phyloP scores from a whole-genome alignment of 2,113 vertebrate genomes.

The Spizaetus ornatus region DNA sequence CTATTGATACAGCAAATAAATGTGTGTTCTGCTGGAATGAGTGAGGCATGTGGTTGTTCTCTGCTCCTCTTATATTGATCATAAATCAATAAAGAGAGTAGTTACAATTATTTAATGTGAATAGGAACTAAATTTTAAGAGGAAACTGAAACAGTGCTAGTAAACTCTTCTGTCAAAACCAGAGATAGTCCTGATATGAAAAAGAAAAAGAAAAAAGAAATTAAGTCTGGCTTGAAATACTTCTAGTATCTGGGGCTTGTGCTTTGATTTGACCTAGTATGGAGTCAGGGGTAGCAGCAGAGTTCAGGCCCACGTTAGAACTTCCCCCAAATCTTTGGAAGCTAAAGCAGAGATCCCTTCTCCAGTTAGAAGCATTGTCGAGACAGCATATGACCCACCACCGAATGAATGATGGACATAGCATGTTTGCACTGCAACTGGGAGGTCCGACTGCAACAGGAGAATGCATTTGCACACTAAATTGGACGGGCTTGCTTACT shows the following conservation, averaged over 20 bases:
- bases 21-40: not conserved
- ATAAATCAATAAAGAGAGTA: not conserved
- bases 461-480: not conserved
- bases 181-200: not conserved
- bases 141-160: not conserved
- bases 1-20: not conserved
- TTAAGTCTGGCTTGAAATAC: not conserved
- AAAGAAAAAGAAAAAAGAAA: not conserved
- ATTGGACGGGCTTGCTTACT: not conserved
- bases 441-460: not conserved
- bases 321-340: not conserved
- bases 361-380: not conserved
- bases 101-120: not conserved
- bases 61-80: not conserved
- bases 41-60: not conserved
- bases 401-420: not conserved
- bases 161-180: not conserved
- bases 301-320: not conserved
- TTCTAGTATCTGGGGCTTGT: not conserved
- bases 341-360: not conserved
- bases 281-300: not conserved
- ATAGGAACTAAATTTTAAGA: not conserved
- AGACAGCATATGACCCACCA: not conserved
- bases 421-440: not conserved
- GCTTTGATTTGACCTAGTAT: not conserved